Evolutionary conservation across 1,140 invertebrate genomes (phyloP), one percentile per base, ranked within the genome.

Genomic region (Platyscapa corneri): DNA sequence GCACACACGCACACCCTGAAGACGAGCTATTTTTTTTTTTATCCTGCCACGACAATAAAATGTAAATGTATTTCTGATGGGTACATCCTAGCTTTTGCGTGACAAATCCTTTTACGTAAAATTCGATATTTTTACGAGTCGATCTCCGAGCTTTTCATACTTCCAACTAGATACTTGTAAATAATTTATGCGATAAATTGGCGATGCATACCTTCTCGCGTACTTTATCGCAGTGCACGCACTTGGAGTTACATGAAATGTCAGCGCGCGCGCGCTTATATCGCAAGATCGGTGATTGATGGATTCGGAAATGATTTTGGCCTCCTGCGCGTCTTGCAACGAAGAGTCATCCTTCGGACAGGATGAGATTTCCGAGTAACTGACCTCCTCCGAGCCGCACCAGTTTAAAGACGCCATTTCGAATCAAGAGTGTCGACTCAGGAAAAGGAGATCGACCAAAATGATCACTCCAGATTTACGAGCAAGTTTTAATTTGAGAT

Each of bases 31-130:
- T n/a, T n/a, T 2, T 56, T 82, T 72, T 53, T 72, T 53, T 82
- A 37, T 74, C 39, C n/a, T 32, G 34, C 42, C 16, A 46, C 16
- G n/a, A 3, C 70, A 70, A 53, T 81, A 70, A 49, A 81, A 81
- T 46, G 79, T 67, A 77, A 7, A 42, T 49, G 7, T 49, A 53
- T 53, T 53, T 53, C 49, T 53, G 49, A 6, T 18, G 49, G 16
- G 18, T 53, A 16, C 56, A 10, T 60, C 27, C 56, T 60, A 5
- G 20, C 27, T 60, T 27, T 60, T 27, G 56, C 14, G 27, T 3
- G 23, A 14, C 3, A 56, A 32, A 75, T 46, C 0, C 65, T 70
- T 70, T 37, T 20, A 37, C 32, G 67, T 32, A 23, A 70, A 70
- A 70, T 70, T 20, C 18, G 67, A 23, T 37, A 70, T 70, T 70